Evolutionary conservation across 1,140 invertebrate species (phyloP), one percentile per base, ranked within the genome.

Genomic region (Drosophila ercepeae): DNA sequence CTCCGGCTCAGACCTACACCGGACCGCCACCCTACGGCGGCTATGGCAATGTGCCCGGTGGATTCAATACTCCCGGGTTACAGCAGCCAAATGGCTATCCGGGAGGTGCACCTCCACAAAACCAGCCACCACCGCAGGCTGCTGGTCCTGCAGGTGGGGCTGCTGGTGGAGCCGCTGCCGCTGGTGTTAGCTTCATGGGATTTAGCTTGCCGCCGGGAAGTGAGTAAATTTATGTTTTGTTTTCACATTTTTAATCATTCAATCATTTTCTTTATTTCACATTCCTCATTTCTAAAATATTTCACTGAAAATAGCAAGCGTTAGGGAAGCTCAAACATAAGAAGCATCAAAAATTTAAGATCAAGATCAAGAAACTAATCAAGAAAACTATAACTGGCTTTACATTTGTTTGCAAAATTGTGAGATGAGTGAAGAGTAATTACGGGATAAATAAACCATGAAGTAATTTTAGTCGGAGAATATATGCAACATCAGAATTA

Each of bases 121-220:
- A 39, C 7, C 75, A 71, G 19, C 69, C 55, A 14, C 73, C 53
- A 0, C 55, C 69, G 27, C 65, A 64, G 23, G 57, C 70, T 14
- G 29, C 69, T 32, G 53, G 63, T 21, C 52, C 49, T n/a, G 53
- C 63, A 6, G 29, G 42, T 27, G 60, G 60, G 32, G 29, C 69
- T 45, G 57, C 69, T 4, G 54, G 54, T 36, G 60, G 54, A 63
- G 25, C 69, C 39, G 81, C 55, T 1, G 25, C 75, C 8, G 55
- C 75, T 9, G 89, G 84, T 4, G 78, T 51, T 19, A 79, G 63
- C 32, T 86, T 75, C 9, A 84, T 91, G 89, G 89, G 89, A 16
- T 91, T 90, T 16, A 84, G 78, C 67, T 54, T 89, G 74, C 89
- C 84, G 11, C 86, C 86, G 39, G 81, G 78, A 88, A 89, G 89